Percentiles rank a stretch among this genome's conserved stretches.
These are phyloP conservation scores for Apostichopus parvimensis DNA, from an alignment of 35 echinoderm and acorn worm genomes.

Conservation along the genomic window DNA sequence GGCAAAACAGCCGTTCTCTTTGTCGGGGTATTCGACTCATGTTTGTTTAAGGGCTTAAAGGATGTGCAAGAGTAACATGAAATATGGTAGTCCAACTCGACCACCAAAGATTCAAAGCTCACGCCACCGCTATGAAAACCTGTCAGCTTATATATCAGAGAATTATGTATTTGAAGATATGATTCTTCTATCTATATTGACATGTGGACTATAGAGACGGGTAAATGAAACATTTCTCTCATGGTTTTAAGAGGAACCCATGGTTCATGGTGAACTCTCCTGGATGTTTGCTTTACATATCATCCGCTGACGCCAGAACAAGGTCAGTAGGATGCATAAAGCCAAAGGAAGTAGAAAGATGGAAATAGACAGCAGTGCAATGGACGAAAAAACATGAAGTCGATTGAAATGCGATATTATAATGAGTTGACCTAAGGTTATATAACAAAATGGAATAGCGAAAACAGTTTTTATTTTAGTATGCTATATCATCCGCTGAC, in stretches of 20 bases:
- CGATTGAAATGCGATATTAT: no score
- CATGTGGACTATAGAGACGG: not conserved
- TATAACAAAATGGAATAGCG: no score
- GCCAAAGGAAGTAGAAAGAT: no score
- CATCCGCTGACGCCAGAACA: no score
- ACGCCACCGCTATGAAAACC: not conserved
- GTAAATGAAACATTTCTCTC: not conserved
- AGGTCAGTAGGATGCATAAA: no score
- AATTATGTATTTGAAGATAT: not conserved
- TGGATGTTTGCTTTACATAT: no score
- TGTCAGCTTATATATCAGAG: not conserved
- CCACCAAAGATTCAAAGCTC: not conserved
- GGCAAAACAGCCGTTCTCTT: not conserved
- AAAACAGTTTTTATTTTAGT: no score
- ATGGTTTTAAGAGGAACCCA: not conserved
- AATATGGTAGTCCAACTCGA: not conserved
- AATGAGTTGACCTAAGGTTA: no score
- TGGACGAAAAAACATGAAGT: no score
- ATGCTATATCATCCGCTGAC: no score
- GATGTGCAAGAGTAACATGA: not conserved
- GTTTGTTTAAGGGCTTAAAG: not conserved
- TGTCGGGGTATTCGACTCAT: not conserved
- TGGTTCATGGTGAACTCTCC: not conserved
- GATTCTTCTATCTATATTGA: not conserved
- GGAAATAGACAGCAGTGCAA: no score